Percentiles rank a stretch among this genome's conserved stretches.
These are phyloP conservation scores for Zonitis immaculata DNA, from an alignment of 2,888 invertebrate genomes.

Conservation along the genomic window DNA sequence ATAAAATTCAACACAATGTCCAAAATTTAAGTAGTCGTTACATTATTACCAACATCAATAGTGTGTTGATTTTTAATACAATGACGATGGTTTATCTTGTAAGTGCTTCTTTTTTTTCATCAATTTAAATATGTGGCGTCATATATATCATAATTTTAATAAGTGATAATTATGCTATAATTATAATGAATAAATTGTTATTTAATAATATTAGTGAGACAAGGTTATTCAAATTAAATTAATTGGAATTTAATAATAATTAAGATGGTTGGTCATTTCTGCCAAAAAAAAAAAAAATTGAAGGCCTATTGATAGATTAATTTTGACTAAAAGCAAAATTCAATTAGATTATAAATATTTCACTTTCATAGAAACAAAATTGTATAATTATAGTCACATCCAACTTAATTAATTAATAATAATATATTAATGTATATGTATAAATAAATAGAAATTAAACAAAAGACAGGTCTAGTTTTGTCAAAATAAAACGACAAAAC, in stretches of 20 bases:
- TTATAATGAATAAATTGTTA: background rate
- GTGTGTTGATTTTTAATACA: conserved; percentile 9
- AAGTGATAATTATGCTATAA: background rate
- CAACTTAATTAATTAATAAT: too few species aligned
- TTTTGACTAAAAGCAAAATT: too few species aligned
- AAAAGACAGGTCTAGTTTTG: too few species aligned
- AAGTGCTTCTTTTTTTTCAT: conserved; percentile 10
- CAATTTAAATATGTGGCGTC: too few species aligned
- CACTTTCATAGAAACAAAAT: too few species aligned
- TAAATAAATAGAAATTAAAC: too few species aligned
- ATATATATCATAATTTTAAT: background rate
- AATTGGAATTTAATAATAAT: background rate
- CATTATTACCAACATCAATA: conserved; percentile 10
- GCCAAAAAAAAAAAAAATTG: background rate
- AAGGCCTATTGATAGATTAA: background rate
- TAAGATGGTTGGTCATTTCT: background rate
- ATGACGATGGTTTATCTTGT: conserved; percentile 18
- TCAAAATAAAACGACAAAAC: too few species aligned
- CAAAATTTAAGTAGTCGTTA: conserved; percentile 20
- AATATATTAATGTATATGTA: too few species aligned
- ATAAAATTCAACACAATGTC: conserved; percentile 23
- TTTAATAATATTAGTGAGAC: background rate
- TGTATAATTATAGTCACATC: too few species aligned
- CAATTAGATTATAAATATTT: too few species aligned
- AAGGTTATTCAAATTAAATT: background rate